A percentile compares a stretch with the other conserved stretches of the same genome.
phyloP scores from a whole-genome alignment of 2,113 vertebrate genomes.

The Agelaius tricolor region DNA sequence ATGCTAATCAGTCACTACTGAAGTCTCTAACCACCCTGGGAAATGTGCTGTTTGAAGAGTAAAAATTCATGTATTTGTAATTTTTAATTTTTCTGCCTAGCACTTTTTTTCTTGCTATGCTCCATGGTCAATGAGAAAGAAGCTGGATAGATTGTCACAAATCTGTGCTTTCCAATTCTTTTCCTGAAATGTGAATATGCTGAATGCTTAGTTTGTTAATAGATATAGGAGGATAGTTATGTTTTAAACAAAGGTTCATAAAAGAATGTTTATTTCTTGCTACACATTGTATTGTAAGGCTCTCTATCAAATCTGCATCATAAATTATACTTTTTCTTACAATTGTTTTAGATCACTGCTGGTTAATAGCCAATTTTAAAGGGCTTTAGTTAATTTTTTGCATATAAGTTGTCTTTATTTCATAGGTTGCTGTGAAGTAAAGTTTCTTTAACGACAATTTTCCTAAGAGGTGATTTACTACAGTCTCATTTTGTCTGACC shows the following conservation, averaged over 20 bases:
- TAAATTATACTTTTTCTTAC: neutral
- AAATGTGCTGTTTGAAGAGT: neutral
- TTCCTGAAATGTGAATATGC: neutral
- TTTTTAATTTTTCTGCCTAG: neutral
- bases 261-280: neutral
- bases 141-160: neutral
- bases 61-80: neutral
- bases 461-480: neutral
- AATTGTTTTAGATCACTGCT: neutral
- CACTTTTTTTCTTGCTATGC: neutral
- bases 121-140: neutral
- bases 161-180: neutral
- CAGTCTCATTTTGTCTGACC: conserved; percentile 26
- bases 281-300: neutral
- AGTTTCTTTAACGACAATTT: conserved; percentile 2
- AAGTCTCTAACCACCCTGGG: neutral
- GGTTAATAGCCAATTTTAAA: neutral
- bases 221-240: neutral
- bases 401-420: neutral
- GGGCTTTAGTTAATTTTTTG: neutral
- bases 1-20: neutral
- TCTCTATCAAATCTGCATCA: neutral
- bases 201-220: neutral
- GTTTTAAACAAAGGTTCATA: neutral
- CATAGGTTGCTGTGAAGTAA: neutral